A percentile compares a stretch with the other conserved stretches of the same genome.
Conservation (phyloP, 1,140 invertebrate species). For the Stenopsyche tienmushanensis region DNA sequence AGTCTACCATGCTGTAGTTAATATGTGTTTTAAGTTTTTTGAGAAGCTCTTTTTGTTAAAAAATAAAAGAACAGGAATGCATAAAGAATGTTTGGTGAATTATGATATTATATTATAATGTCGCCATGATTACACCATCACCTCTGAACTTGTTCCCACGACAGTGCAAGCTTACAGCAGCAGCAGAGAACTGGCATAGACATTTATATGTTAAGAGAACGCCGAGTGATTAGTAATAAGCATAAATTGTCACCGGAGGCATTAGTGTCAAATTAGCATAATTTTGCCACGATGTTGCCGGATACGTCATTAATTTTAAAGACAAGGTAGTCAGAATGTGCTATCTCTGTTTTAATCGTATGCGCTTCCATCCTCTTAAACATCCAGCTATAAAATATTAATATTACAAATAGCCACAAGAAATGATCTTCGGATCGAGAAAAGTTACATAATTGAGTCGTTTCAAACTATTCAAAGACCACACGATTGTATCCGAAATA, state of each 20-base stretch:
- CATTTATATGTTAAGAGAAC: slow-evolving; percentile 20
- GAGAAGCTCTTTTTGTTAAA: not conserved
- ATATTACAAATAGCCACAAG: no score
- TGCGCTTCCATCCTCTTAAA: not conserved
- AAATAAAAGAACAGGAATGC: no score
- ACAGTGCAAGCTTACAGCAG: not conserved
- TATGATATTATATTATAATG: not conserved
- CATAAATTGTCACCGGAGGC: slow-evolving; percentile 28
- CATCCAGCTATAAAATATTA: no score
- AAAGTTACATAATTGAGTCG: no score
- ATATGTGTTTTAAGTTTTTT: not conserved
- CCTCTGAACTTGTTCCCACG: slow-evolving; percentile 11
- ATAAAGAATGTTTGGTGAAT: no score
- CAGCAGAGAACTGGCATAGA: no score
- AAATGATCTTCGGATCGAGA: no score
- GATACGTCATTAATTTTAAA: slow-evolving; percentile 21
- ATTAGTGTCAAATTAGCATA: slow-evolving; percentile 31
- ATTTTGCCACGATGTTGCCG: slow-evolving; percentile 20
- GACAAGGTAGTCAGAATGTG: slow-evolving; percentile 4
- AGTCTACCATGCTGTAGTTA: no score
- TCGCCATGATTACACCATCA: not conserved
- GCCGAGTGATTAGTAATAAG: slow-evolving; percentile 16
- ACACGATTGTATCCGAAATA: no score
- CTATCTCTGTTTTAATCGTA: slow-evolving; percentile 7
- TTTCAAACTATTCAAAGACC: no score